Percentiles rank a stretch among this genome's conserved stretches.
Evolutionary conservation across 2,797 vertebrate genomes (phyloP).

Genomic region (Orestias chungarensis): DNA sequence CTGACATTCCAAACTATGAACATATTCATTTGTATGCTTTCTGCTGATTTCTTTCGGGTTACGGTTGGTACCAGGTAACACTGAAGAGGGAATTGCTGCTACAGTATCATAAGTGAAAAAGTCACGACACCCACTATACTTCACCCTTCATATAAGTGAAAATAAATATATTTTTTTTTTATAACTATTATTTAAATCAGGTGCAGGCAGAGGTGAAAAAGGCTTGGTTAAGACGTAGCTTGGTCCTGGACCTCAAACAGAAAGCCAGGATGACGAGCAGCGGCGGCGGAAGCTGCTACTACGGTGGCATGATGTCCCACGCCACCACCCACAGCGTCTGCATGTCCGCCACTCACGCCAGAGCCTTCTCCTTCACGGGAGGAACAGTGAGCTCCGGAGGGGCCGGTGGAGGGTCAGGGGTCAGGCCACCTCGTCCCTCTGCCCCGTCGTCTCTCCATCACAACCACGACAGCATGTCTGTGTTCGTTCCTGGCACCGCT

Average conservation of each 20-base stretch:
- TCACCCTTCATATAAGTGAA: too few relatives aligned
- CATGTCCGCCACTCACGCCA: constrained; percentile 69
- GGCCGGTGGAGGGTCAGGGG: constrained; percentile 26
- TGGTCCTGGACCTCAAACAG: constrained; percentile 82
- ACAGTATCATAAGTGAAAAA: too few relatives aligned
- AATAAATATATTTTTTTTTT: not conserved
- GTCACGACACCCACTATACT: too few relatives aligned
- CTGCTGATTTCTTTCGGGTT: too few relatives aligned
- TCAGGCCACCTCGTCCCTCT: constrained; percentile 42
- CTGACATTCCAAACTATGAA: too few relatives aligned
- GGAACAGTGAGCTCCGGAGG: constrained; percentile 37
- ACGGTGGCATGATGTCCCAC: constrained; percentile 84
- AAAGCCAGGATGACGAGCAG: constrained; percentile 83
- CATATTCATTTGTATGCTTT: too few relatives aligned
- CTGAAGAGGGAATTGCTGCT: too few relatives aligned
- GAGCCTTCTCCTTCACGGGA: constrained; percentile 56
- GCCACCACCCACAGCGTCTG: constrained; percentile 83
- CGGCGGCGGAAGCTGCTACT: constrained; percentile 81
- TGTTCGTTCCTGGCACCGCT: constrained; percentile 45
- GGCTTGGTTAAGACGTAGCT: constrained; percentile 81
- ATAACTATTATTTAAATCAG: constrained; percentile 50
- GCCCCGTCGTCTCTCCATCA: constrained; percentile 44
- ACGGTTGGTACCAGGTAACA: too few relatives aligned
- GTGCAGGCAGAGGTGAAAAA: constrained; percentile 87
- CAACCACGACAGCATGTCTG: constrained; percentile 56